A percentile compares a stretch with the other conserved stretches of the same genome.
Conservation (phyloP, 2,797 vertebrate species). For the Choloepus didactylus region DNA sequence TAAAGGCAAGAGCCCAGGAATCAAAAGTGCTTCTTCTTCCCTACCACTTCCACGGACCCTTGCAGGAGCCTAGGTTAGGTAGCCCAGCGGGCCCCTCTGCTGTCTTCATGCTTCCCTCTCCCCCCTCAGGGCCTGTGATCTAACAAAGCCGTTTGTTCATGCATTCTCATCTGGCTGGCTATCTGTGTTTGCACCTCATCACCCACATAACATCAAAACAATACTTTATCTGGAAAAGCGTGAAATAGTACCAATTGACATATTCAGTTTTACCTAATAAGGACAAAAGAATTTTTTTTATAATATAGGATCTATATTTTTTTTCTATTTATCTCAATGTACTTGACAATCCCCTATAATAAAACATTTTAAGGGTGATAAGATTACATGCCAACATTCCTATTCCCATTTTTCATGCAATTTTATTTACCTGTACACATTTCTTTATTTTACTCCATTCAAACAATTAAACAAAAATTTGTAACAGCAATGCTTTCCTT, state of each 20-base stretch:
- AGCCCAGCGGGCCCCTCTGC: too few species aligned
- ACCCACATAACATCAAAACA: too few species aligned
- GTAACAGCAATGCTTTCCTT: slow-evolving; percentile 1
- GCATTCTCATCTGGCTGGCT: too few species aligned
- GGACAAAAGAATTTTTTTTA: neutral
- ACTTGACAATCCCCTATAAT: neutral
- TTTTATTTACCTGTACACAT: neutral
- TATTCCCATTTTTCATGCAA: neutral
- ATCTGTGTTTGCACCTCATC: too few species aligned
- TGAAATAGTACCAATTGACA: neutral
- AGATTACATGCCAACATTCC: neutral
- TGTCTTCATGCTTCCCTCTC: too few species aligned
- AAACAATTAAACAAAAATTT: slow-evolving; percentile 29
- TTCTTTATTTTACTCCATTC: neutral
- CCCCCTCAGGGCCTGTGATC: too few species aligned
- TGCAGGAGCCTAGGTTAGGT: too few species aligned
- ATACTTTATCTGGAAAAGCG: neutral
- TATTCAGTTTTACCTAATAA: neutral
- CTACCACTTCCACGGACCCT: too few species aligned
- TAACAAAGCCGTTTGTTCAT: too few species aligned
- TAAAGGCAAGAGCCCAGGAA: too few species aligned
- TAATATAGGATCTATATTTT: neutral
- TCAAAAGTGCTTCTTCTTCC: too few species aligned
- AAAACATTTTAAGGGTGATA: neutral
- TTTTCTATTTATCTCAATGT: neutral